Percentiles rank a stretch among this genome's conserved stretches.
These are phyloP conservation scores for Ruditapes philippinarum DNA, from an alignment of 1,140 invertebrate genomes.

Conservation along the genomic window DNA sequence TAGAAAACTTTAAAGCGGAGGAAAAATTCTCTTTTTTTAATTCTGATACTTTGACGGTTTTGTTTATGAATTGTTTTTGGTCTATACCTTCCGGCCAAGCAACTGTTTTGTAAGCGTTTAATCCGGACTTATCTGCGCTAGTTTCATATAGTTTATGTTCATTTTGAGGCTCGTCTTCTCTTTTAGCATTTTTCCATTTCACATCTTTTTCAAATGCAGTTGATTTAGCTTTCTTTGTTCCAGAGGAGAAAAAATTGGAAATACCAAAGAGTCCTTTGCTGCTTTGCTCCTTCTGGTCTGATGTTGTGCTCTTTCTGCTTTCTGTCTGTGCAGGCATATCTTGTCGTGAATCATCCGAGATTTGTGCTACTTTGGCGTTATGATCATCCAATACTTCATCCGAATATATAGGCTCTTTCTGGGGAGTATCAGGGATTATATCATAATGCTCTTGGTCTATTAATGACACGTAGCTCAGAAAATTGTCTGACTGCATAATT, in stretches of 20 bases:
- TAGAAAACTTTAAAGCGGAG: background rate
- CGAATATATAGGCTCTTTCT: background rate
- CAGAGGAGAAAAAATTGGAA: no score
- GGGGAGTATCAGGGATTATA: background rate
- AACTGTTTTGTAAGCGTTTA: background rate
- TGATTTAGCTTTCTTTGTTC: background rate
- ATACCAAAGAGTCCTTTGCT: no score
- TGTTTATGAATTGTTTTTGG: background rate
- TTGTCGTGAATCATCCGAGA: background rate
- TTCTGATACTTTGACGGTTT: background rate
- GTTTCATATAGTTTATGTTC: background rate
- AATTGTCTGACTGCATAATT: background rate
- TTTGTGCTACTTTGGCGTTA: background rate
- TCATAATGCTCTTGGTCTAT: background rate
- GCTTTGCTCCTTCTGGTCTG: no score
- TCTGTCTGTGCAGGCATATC: background rate
- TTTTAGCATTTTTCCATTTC: background rate
- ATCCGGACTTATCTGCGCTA: background rate
- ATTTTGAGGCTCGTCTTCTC: background rate
- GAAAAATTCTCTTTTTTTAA: background rate
- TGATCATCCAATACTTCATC: background rate
- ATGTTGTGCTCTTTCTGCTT: no score
- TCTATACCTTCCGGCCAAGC: no score
- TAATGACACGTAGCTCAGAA: background rate
- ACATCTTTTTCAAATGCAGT: background rate